Conservation (phyloP, 2,113 vertebrate genomes). For the Aldabrachelys gigantea region DNA sequence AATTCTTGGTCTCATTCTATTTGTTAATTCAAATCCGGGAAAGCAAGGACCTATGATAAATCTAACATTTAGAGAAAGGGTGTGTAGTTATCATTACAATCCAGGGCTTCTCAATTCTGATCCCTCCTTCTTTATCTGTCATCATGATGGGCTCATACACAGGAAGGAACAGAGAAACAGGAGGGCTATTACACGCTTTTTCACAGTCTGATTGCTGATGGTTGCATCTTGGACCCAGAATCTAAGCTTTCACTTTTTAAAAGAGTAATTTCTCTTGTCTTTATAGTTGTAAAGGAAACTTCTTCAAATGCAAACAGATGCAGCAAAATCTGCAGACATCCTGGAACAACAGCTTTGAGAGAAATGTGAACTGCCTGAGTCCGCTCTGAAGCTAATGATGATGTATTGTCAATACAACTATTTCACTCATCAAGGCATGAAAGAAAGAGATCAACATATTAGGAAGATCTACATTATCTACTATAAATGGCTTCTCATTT, state of each 20-base stretch:
- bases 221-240: neutral
- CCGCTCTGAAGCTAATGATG: neutral
- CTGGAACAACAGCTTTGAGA: neutral
- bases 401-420: neutral
- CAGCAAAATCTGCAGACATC: neutral
- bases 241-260: neutral
- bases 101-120: neutral
- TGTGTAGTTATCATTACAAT: slow-evolving; percentile 6
- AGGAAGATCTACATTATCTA: neutral
- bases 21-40: rapidly evolving
- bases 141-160: neutral
- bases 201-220: neutral
- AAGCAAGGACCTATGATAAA: neutral
- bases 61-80: neutral
- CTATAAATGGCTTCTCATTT: neutral
- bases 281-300: neutral
- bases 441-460: neutral
- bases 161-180: neutral
- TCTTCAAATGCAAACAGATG: neutral
- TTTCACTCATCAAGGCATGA: neutral
- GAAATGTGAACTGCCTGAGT: neutral
- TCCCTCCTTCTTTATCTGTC: neutral
- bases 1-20: neutral
- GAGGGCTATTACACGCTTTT: neutral
- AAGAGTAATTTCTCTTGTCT: neutral